phyloP scores from a whole-genome alignment of 1,140 invertebrate species.

The Drosophila triauraria region DNA sequence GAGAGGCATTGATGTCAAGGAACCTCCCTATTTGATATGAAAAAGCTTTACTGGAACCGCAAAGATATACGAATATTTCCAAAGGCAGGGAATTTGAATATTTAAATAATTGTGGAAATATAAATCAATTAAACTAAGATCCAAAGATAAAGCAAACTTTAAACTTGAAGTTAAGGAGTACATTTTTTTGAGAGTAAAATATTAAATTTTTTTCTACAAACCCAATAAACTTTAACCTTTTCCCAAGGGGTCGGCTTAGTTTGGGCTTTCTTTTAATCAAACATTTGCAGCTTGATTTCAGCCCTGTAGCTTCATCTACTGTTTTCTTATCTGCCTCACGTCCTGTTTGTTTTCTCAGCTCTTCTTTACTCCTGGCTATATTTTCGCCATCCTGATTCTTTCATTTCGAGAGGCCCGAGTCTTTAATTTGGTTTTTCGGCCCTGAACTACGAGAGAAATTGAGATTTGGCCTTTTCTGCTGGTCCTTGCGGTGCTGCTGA shows the following conservation, averaged over 20 bases:
- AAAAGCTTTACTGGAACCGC: no score
- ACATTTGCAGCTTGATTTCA: constrained; percentile 11
- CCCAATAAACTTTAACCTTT: constrained; percentile 5
- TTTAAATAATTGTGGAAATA: no score
- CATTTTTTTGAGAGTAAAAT: no score
- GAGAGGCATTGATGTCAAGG: background rate
- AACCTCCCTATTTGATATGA: no score
- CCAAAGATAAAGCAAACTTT: no score
- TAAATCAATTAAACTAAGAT: no score
- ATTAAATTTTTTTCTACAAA: background rate
- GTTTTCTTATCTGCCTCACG: constrained; percentile 36
- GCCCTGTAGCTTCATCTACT: constrained; percentile 20
- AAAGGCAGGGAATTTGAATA: no score
- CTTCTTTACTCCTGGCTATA: constrained; percentile 23
- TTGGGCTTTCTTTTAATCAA: constrained; percentile 31
- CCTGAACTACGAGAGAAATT: constrained; percentile 6
- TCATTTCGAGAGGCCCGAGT: constrained; percentile 18
- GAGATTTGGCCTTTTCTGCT: constrained; percentile 23
- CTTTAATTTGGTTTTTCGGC: constrained; percentile 38
- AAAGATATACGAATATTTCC: no score
- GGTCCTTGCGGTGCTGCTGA: constrained; percentile 58
- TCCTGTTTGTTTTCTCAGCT: constrained; percentile 28
- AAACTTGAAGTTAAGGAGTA: no score
- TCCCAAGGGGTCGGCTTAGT: constrained; percentile 6
- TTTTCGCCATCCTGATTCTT: background rate